Percentiles rank a stretch among this genome's conserved stretches.
These are phyloP conservation scores for Indicator maculatus DNA, from an alignment of 2,113 vertebrate species.

Conservation along the genomic window DNA sequence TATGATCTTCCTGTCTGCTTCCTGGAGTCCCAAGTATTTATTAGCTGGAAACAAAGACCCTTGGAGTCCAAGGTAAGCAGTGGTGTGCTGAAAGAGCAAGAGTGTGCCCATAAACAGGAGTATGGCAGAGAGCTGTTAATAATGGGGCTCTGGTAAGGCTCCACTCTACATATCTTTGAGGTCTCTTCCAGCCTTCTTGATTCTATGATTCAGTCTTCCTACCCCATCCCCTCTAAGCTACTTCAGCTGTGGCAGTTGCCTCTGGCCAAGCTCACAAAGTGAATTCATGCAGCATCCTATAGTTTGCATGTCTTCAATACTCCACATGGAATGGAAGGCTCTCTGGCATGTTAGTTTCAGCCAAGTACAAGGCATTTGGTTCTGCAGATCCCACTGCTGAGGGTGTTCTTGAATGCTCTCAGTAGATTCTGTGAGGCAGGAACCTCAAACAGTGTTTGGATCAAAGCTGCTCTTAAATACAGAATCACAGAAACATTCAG, in stretches of 20 bases:
- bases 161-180: too few species aligned
- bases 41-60: conserved; percentile 75
- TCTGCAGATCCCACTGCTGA: neutral
- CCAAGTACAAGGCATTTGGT: neutral
- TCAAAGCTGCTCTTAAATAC: neutral
- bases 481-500: too few species aligned
- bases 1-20: conserved; percentile 73
- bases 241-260: neutral
- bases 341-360: neutral
- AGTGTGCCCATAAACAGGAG: conserved; percentile 16
- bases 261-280: neutral
- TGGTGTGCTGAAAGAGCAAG: conserved; percentile 35
- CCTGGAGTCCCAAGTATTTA: conserved; percentile 64
- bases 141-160: neutral
- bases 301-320: neutral
- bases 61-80: conserved; percentile 70
- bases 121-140: neutral
- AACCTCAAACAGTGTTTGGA: neutral
- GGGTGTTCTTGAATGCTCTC: neutral
- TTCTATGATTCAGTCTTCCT: neutral
- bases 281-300: neutral
- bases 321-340: neutral
- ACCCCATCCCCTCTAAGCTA: neutral
- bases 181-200: too few species aligned
- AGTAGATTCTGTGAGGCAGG: neutral